A percentile compares a stretch with the other conserved stretches of the same genome.
Evolutionary conservation across 2,888 invertebrate species (phyloP).

Genomic region (Apodemia mormo): DNA sequence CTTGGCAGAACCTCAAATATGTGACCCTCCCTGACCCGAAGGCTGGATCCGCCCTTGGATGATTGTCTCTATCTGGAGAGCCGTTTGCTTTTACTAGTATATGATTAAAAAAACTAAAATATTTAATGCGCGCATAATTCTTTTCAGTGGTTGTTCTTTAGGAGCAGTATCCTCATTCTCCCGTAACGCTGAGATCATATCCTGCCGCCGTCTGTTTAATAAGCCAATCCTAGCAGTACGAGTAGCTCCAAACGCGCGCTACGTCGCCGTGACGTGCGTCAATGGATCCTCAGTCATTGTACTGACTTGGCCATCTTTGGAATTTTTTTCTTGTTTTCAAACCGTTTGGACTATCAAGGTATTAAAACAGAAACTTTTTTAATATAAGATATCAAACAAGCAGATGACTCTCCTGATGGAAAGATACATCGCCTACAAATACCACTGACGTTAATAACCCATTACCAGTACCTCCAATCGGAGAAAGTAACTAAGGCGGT

Average conservation of each 20-base stretch:
- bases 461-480: no score
- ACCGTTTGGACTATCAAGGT: conserved; percentile 59
- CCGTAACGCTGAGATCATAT: conserved; percentile 41
- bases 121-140: background rate
- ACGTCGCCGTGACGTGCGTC: conserved; percentile 50
- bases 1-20: no score
- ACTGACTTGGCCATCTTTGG: conserved; percentile 57
- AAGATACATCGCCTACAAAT: no score
- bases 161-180: conserved; percentile 51
- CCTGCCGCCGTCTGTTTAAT: conserved; percentile 34
- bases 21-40: no score
- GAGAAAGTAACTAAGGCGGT: no score
- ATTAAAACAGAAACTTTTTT: background rate
- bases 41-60: no score
- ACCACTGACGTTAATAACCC: no score
- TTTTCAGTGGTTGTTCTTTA: conserved; percentile 60
- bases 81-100: no score
- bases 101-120: no score
- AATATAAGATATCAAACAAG: no score
- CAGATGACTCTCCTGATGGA: no score
- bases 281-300: conserved; percentile 48
- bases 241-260: conserved; percentile 67
- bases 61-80: no score
- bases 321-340: conserved; percentile 44
- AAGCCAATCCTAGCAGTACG: conserved; percentile 47